A percentile compares a stretch with the other conserved stretches of the same genome.
Evolutionary conservation across 2,113 vertebrate genomes (phyloP).

Genomic region (Capreolus pygargus): DNA sequence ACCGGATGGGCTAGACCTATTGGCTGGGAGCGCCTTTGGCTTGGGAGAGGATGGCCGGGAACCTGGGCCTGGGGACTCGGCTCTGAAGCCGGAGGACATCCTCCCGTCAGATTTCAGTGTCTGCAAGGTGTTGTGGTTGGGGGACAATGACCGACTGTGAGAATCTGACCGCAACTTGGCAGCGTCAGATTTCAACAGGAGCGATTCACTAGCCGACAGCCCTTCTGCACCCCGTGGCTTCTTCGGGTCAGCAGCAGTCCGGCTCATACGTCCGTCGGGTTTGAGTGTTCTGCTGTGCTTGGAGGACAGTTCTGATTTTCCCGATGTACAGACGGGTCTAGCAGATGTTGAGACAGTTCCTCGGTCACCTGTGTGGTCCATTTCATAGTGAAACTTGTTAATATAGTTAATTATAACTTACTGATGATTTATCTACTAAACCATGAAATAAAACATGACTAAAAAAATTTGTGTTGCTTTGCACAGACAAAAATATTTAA

Average conservation of each 20-base stretch:
- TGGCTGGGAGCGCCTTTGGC: slow-evolving; percentile 88
- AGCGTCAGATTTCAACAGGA: slow-evolving; percentile 93
- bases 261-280: slow-evolving; percentile 88
- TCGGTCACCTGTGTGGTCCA: slow-evolving; percentile 89
- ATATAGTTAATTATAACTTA: slow-evolving; percentile 28
- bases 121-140: slow-evolving; percentile 98
- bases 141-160: slow-evolving; percentile 95
- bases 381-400: slow-evolving; percentile 75
- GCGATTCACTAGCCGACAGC: slow-evolving; percentile 93
- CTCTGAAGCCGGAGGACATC: slow-evolving; percentile 85
- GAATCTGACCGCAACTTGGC: slow-evolving; percentile 96
- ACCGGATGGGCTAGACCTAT: slow-evolving; percentile 89
- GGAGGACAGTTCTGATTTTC: slow-evolving; percentile 83
- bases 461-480: not conserved
- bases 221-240: slow-evolving; percentile 87
- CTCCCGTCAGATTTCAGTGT: slow-evolving; percentile 94
- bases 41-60: slow-evolving; percentile 94
- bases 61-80: slow-evolving; percentile 94
- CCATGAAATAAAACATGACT: not conserved
- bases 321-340: slow-evolving; percentile 86
- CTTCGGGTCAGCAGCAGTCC: slow-evolving; percentile 88
- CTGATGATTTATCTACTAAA: not conserved
- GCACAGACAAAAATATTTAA: slow-evolving; percentile 27
- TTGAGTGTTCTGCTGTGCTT: slow-evolving; percentile 92
- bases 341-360: slow-evolving; percentile 86